Evolutionary conservation across 1,140 invertebrate species (phyloP), one percentile per base, ranked within the genome.

Genomic region (Bombus cullumanus): DNA sequence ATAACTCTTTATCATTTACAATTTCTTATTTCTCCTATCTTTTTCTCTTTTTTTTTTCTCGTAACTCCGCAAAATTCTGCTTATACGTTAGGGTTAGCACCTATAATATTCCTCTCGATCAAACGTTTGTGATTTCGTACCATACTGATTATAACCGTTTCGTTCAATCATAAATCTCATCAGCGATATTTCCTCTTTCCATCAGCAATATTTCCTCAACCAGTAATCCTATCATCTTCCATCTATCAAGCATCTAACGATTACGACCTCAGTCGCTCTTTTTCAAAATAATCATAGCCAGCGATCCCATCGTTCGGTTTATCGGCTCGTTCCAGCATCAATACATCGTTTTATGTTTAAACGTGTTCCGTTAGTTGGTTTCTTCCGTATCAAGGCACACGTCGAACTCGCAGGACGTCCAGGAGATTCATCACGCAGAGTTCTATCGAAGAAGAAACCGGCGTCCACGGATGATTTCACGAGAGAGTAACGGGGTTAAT

Each of bases 401-500:
- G 34, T 69, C 34, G 64, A 66, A 66, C n/a, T 9, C 1, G 15
- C 64, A 3, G 31, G 25, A 71, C 1, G 37, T 15, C 13, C 28
- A 18, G 13, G 22, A 72, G 39, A 73, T 73, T 43, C 28, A n/a
- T 73, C 39, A 28, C 15, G 1, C 25, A 25, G 5, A 10, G 22
- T 71, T 13, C 6, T 66, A 10, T 10, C 18, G 9, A 28, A 9
- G 9, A 41, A 13, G 71, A 72, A n/a, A 69, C 10, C 34, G 18
- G 71, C 39, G 71, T 8, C 1, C 13, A n/a, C n/a, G 15, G 13
- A 72, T 71, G 43, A 53, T 34, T 74, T n/a, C 4, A 18, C 31
- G 47, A 53, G 47, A 31, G 68, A 62, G 53, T 34, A 74, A 41
- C n/a, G 71, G 47, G 80, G 85, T 88, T 68, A 83, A 88, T 39